Conservation (phyloP, 2,113 vertebrate genomes). For the Diphyllodes magnificus region DNA sequence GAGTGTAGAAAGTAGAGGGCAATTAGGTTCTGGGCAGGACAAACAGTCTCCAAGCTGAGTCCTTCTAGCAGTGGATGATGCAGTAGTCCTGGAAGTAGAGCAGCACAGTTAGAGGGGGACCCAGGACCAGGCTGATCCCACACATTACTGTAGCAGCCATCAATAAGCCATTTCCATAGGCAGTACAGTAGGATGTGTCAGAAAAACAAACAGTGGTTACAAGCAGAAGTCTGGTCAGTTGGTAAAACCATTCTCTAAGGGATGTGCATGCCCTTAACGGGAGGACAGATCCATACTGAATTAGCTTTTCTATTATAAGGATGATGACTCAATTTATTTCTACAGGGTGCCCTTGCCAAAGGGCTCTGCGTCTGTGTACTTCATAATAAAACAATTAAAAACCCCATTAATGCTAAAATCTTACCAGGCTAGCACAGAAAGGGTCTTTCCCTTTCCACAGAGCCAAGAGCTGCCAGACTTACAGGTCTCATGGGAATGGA, state of each 20-base stretch:
- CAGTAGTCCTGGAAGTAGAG: slow-evolving; percentile 51
- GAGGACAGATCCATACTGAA: slow-evolving; percentile 12
- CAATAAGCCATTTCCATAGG: slow-evolving; percentile 23
- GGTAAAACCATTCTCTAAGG: background rate
- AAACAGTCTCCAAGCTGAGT: background rate
- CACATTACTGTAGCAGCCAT: slow-evolving; percentile 36
- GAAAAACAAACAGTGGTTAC: background rate
- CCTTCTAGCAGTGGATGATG: background rate
- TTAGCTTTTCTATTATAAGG: slow-evolving; percentile 25
- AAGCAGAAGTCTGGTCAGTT: background rate
- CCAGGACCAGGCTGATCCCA: slow-evolving; percentile 49
- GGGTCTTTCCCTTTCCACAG: background rate
- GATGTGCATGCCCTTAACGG: background rate
- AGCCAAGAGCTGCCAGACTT: background rate
- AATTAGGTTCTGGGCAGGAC: background rate
- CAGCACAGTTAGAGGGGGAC: background rate
- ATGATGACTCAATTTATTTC: slow-evolving; percentile 19
- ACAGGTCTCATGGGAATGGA: background rate
- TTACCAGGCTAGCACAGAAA: background rate
- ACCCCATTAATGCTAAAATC: background rate
- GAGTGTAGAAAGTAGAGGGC: background rate
- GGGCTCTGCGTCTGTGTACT: background rate
- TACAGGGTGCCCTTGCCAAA: slow-evolving; percentile 19
- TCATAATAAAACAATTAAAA: slow-evolving; percentile 8
- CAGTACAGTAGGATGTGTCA: slow-evolving; percentile 21